Evolutionary conservation across 23 tunicate genomes (phyloP).

Genomic region (Styela clava): DNA sequence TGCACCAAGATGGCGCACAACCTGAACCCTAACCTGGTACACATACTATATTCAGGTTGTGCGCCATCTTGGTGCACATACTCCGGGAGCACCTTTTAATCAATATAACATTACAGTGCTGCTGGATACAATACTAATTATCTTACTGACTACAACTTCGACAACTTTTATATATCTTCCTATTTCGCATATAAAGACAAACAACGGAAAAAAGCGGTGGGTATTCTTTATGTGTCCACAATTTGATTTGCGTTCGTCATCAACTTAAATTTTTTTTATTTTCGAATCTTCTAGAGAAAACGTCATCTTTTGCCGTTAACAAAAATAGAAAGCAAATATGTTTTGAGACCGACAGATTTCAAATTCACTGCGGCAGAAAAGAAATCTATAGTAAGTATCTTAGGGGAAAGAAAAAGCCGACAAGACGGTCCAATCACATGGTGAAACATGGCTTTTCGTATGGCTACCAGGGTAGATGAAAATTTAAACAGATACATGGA

Average conservation of each 20-base stretch:
- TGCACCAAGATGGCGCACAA: no score
- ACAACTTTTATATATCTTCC: constrained; percentile 63
- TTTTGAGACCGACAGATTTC: constrained; percentile 24
- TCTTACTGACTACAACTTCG: constrained; percentile 62
- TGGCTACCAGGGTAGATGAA: no score
- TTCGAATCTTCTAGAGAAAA: constrained; percentile 66
- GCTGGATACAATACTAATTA: constrained; percentile 48
- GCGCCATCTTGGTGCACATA: no score
- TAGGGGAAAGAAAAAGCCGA: no score
- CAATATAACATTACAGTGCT: constrained; percentile 40
- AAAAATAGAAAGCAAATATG: constrained; percentile 45
- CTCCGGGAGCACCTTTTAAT: no score
- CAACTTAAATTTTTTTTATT: neutral
- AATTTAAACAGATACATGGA: no score
- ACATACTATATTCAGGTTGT: no score
- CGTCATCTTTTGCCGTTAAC: constrained; percentile 71
- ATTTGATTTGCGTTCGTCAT: neutral
- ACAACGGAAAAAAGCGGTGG: constrained; percentile 52
- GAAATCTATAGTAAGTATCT: constrained; percentile 44
- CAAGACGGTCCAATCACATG: no score
- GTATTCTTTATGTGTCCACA: neutral
- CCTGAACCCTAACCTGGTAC: no score
- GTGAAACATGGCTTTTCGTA: no score
- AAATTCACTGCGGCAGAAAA: constrained; percentile 49
- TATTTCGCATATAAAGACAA: constrained; percentile 66